Evolutionary conservation across 2,797 vertebrate species (phyloP), one percentile per base, ranked within the genome.

Genomic region (Acanthiza pusilla): DNA sequence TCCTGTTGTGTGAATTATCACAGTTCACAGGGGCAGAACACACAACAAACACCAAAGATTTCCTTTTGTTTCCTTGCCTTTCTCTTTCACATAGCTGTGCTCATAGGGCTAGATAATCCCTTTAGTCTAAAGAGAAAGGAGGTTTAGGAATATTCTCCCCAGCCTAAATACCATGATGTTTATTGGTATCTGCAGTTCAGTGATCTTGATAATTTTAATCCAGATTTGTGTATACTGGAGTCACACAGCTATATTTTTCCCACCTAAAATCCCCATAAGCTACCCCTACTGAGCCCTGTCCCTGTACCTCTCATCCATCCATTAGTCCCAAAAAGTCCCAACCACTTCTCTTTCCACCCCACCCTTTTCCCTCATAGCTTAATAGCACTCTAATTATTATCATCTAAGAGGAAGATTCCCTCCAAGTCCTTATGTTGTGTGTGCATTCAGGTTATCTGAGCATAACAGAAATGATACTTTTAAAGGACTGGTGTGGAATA

Each of bases 1-100:
- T 23, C 2, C 45, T 65, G 26, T 11, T 85, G 38, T 81, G n/a
- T 42, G 53, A 84, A 16, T 32, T 65, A 12, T 11, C 18, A 29
- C n/a, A 45, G 36, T 0, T 0, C 16, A 77, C 13, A 1, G 5
- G 26, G 21, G 54, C 21, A 19, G 53, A 80, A 5, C 0, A 3
- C 10, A 16, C 6, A 51, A 17, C 14, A 18, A 29, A 23, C 6
- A 27, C 13, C 32, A 30, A 48, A 80, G 34, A 17, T 15, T 53
- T 71, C 7, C 11, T 42, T 67, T 61, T 1, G 0, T 7, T 86
- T 61, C 26, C 4, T 61, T 5, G 4, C 9, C 30, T 67, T 78
- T 85, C 15, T 62, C 6, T 80, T 55, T 74, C 13, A 15, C 9
- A 1, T 3, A 25, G 17, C 26, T 57, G 0, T 2, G 6, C 17